A percentile compares a stretch with the other conserved stretches of the same genome.
These are phyloP conservation scores for Campaea margaritaria DNA, from an alignment of 2,888 invertebrate genomes.

Conservation along the genomic window DNA sequence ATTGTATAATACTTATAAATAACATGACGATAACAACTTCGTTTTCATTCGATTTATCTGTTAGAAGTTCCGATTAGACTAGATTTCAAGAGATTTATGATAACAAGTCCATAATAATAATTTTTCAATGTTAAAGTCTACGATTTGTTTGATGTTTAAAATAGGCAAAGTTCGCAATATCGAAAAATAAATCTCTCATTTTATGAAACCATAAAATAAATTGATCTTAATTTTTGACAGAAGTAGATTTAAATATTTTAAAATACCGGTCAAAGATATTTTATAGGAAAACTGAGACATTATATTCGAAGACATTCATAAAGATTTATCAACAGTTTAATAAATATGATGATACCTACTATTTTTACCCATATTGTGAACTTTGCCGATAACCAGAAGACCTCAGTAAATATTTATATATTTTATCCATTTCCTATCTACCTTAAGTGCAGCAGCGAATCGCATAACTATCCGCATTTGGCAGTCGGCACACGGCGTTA, in stretches of 20 bases:
- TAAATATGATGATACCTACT: too few species aligned
- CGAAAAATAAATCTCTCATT: too few species aligned
- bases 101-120: constrained; percentile 18
- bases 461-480: constrained; percentile 83
- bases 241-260: too few species aligned
- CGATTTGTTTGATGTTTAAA: constrained; percentile 9
- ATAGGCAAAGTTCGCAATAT: constrained; percentile 16
- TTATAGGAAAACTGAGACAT: too few species aligned
- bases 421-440: constrained; percentile 60
- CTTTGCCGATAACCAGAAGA: constrained; percentile 18
- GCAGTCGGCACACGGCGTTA: constrained; percentile 78
- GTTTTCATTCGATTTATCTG: constrained; percentile 27
- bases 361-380: constrained; percentile 17
- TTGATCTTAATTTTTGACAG: too few species aligned
- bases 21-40: constrained; percentile 18
- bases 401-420: constrained; percentile 5
- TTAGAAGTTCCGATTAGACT: constrained; percentile 34
- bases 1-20: constrained; percentile 2
- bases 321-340: too few species aligned
- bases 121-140: constrained; percentile 17
- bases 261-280: too few species aligned
- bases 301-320: too few species aligned
- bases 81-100: constrained; percentile 33
- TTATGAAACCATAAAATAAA: too few species aligned
- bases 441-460: constrained; percentile 83